These are phyloP conservation scores for Caradrina kadenii DNA, from an alignment of 2,888 invertebrate genomes.

Conservation along the genomic window DNA sequence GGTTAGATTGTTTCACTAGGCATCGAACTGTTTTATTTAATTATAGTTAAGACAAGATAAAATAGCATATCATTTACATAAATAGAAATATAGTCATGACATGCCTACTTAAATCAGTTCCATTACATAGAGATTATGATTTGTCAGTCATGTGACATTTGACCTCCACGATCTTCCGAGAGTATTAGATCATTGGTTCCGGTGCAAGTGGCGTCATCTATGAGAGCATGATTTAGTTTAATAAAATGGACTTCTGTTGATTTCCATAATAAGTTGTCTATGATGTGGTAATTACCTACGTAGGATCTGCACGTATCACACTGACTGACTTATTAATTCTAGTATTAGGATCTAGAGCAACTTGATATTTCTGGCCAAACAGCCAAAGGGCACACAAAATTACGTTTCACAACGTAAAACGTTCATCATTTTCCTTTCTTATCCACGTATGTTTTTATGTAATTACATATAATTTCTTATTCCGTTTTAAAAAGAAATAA, in stretches of 20 bases:
- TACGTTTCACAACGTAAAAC: too few relatives aligned
- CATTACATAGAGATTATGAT: constrained; percentile 20
- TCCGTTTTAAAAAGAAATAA: not conserved
- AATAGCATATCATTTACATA: constrained; percentile 29
- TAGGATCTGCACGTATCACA: not conserved
- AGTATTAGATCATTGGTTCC: constrained; percentile 53
- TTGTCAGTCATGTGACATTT: constrained; percentile 47
- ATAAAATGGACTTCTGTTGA: constrained; percentile 25
- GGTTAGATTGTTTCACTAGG: not conserved
- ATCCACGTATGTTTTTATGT: too few relatives aligned
- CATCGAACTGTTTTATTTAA: not conserved
- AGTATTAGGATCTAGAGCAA: not conserved
- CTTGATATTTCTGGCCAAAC: not conserved
- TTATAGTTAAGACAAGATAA: constrained; percentile 5
- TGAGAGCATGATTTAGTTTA: constrained; percentile 40
- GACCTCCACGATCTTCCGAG: constrained; percentile 41
- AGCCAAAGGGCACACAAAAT: too few relatives aligned
- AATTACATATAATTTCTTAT: not conserved
- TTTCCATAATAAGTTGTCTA: constrained; percentile 1
- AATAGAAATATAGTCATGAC: constrained; percentile 34
- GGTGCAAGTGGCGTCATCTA: constrained; percentile 45
- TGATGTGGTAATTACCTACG: constrained; percentile 1
- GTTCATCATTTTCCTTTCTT: not conserved
- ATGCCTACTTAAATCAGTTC: constrained; percentile 22
- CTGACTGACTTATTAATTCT: not conserved